Conservation (phyloP, 2,888 invertebrate genomes). For the Flexamia atlantica region DNA sequence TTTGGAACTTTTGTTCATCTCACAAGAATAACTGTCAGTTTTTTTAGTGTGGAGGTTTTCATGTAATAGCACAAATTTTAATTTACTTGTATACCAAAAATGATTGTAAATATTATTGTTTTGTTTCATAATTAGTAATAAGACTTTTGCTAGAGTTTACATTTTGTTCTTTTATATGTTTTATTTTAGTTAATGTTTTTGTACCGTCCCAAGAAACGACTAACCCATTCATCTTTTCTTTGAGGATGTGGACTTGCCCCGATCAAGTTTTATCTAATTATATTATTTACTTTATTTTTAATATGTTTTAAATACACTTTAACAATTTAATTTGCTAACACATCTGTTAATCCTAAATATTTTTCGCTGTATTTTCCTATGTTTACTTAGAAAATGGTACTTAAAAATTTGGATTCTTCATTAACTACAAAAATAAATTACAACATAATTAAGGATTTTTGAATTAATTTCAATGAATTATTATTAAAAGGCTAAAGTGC, state of each 20-base stretch:
- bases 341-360: background rate
- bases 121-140: background rate
- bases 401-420: no score
- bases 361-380: background rate
- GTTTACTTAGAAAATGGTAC: no score
- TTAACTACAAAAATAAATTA: no score
- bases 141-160: background rate
- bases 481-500: constrained; percentile 3
- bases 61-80: constrained; percentile 16
- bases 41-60: background rate
- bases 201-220: constrained; percentile 5
- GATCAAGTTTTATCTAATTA: background rate
- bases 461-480: no score
- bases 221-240: background rate
- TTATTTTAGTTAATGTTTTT: background rate
- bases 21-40: background rate
- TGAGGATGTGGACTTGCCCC: background rate
- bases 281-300: background rate
- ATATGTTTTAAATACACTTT: constrained; percentile 12
- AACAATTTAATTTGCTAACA: background rate
- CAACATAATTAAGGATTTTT: no score
- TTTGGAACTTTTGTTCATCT: background rate
- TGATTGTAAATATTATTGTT: background rate
- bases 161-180: background rate
- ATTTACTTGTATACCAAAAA: background rate